Evolutionary conservation across 2,888 invertebrate genomes (phyloP), one percentile per base, ranked within the genome.

Genomic region (Heliconius charithonia): DNA sequence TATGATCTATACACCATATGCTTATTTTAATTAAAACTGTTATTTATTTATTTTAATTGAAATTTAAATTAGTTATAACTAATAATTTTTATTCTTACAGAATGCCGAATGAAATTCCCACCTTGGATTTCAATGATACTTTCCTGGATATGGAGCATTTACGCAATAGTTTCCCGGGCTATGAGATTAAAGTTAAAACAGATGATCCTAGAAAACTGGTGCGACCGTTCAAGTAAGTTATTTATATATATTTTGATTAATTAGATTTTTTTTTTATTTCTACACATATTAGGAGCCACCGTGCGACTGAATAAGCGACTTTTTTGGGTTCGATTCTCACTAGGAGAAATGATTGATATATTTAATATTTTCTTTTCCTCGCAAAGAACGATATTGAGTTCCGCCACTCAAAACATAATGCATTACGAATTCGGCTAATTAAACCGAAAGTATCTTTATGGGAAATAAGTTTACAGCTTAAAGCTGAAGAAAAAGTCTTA

Each of bases 91-190:
- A 66, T 81, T 79, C 87, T 3, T 41, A 51, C 86, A 98, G 98
- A 90, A 98, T 99, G 98, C 96, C 97, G 1, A 98, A 98, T 90
- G 97, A 98, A 89, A 97, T 98, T 77, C 92, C 97, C 0, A 96
- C 96, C 0, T 95, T 99, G 91, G 98, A 99, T 91, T 99, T 99
- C 92, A 99, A 99, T 90, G 99, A 99, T 88, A 99, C 99, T 0
- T 99, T 99, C 88, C 95, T 99, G 82, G 97, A 98, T 84, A 97
- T 97, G 89, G 97, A 98, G 77, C 99, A 99, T 90, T 92, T 99
- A 67, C 95, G 97, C 80, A 95, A 96, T 76, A 98, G 98, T 89
- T 99, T 99, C 91, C 98, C 98, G 0, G 96, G 96, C 2, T 96
- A 98, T 88, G 96, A 97, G 86, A 96, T 98, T 69, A 96, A 96